Conservation (phyloP, 2,888 invertebrate species). For the Cantharis rufa region DNA sequence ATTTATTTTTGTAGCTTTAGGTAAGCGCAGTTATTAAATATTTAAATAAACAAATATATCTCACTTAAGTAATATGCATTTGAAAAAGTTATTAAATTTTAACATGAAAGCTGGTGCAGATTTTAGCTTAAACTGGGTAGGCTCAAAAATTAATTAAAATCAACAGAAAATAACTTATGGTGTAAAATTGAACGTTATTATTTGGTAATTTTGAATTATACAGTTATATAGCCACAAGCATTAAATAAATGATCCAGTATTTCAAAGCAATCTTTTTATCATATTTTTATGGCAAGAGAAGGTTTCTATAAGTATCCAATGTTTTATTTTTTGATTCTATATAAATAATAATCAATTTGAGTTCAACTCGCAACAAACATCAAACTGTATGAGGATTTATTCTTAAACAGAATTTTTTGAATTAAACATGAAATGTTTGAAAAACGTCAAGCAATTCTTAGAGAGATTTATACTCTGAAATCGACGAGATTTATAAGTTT, state of each 20-base stretch:
- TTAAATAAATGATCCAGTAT: neutral
- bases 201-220: neutral
- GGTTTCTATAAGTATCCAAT: slow-evolving; percentile 1
- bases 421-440: slow-evolving; percentile 53
- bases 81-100: neutral
- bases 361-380: slow-evolving; percentile 36
- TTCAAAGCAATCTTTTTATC: neutral
- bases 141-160: neutral
- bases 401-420: slow-evolving; percentile 38
- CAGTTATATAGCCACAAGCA: neutral
- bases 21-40: neutral
- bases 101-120: neutral
- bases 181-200: neutral
- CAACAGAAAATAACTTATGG: neutral
- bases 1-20: neutral
- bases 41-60: neutral
- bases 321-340: neutral
- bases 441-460: slow-evolving; percentile 41
- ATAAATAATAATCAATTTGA: slow-evolving; percentile 39
- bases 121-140: neutral
- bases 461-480: slow-evolving; percentile 47
- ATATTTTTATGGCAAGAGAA: neutral
- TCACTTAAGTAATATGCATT: neutral
- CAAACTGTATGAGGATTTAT: slow-evolving; percentile 26
- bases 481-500: slow-evolving; percentile 50